Conservation (phyloP, 2,797 vertebrate genomes). For the Tolypeutes matacus region DNA sequence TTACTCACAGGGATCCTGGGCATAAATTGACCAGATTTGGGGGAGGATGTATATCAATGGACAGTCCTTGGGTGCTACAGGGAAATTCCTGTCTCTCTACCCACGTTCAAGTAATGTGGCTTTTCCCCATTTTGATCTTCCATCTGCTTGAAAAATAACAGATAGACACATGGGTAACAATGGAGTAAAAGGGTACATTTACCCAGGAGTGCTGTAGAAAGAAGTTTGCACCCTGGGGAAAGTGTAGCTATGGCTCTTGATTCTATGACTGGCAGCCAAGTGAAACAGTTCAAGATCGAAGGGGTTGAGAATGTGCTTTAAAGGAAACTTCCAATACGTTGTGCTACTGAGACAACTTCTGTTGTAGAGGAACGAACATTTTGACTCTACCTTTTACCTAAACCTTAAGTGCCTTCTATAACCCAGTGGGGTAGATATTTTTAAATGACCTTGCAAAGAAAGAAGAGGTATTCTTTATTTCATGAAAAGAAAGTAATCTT, state of each 20-base stretch:
- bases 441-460: conserved; percentile 73
- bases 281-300: conserved; percentile 48
- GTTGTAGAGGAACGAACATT: conserved; percentile 37
- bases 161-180: background rate
- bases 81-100: background rate
- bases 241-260: background rate
- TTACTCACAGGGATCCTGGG: background rate
- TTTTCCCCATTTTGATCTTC: conserved; percentile 12
- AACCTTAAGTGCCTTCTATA: conserved; percentile 17
- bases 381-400: conserved; percentile 62
- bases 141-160: conserved; percentile 19
- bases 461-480: conserved; percentile 69
- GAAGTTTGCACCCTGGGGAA: background rate
- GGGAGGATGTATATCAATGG: background rate
- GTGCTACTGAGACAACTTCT: conserved; percentile 10
- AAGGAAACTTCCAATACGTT: conserved; percentile 58
- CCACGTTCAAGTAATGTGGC: background rate
- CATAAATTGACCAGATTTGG: conserved; percentile 33
- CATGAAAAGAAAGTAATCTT: conserved; percentile 55
- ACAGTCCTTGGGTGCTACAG: background rate
- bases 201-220: background rate
- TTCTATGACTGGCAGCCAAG: background rate
- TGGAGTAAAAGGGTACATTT: background rate
- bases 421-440: conserved; percentile 61
- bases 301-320: conserved; percentile 53